Conservation (phyloP, 2,888 invertebrate genomes). For the Stenoptilia bipunctidactyla region DNA sequence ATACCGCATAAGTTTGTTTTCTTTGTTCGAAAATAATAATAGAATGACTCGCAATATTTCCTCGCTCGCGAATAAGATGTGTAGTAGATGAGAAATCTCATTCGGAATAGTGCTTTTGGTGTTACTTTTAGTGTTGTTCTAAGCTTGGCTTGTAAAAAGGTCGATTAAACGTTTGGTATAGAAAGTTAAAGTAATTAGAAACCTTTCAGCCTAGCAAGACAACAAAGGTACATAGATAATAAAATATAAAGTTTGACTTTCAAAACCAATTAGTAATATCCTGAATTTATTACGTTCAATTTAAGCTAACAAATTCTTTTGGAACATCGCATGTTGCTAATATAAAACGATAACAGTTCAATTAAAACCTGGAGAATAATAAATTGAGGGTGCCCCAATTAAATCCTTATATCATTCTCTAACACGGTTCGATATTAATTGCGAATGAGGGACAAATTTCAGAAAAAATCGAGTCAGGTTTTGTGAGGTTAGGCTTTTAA, state of each 20-base stretch:
- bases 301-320: no score
- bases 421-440: slow-evolving; percentile 40
- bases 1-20: slow-evolving; percentile 24
- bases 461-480: slow-evolving; percentile 27
- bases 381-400: slow-evolving; percentile 27
- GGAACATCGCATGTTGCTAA: no score
- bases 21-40: slow-evolving; percentile 57
- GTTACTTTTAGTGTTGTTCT: slow-evolving; percentile 21
- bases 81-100: slow-evolving; percentile 50
- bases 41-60: slow-evolving; percentile 55
- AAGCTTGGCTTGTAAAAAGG: slow-evolving; percentile 10
- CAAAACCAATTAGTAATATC: background rate
- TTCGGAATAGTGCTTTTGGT: slow-evolving; percentile 39
- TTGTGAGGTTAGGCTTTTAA: slow-evolving; percentile 16
- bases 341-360: slow-evolving; percentile 12
- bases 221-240: no score
- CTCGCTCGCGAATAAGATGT: slow-evolving; percentile 43
- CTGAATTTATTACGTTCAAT: background rate
- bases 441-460: slow-evolving; percentile 20
- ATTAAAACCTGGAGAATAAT: slow-evolving; percentile 35
- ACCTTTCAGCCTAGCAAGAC: no score
- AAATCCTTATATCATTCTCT: slow-evolving; percentile 42
- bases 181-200: no score
- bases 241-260: background rate
- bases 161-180: slow-evolving; percentile 11